These are phyloP conservation scores for Trachelus iudaicus DNA, from an alignment of 2,888 invertebrate species.

Conservation along the genomic window DNA sequence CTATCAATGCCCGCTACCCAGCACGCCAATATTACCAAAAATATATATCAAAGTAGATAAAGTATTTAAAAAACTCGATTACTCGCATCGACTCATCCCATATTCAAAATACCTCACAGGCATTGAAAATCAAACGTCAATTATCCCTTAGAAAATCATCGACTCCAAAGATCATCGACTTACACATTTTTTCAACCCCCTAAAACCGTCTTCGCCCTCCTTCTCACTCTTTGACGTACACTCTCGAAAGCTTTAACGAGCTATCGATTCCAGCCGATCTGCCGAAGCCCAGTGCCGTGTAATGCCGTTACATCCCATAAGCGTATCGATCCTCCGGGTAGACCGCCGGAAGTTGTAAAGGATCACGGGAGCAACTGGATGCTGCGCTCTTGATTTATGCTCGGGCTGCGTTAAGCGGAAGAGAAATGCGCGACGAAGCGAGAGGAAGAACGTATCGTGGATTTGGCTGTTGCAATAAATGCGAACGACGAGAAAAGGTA, in stretches of 20 bases:
- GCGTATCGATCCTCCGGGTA: not conserved
- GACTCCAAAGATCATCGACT: not conserved
- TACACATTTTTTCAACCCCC: not conserved
- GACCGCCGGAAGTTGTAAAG: not conserved
- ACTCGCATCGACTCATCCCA: too few species aligned
- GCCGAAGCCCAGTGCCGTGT: not conserved
- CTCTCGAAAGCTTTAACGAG: not conserved
- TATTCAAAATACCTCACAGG: not conserved
- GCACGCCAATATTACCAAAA: not conserved
- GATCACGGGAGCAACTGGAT: not conserved
- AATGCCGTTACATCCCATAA: not conserved
- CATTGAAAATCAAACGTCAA: not conserved
- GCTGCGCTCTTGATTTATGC: not conserved
- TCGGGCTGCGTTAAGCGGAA: not conserved
- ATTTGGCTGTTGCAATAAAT: conserved; percentile 3
- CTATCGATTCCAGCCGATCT: not conserved
- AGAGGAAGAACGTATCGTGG: not conserved
- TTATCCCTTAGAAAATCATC: not conserved
- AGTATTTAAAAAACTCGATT: not conserved
- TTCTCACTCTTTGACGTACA: not conserved
- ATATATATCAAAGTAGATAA: not conserved
- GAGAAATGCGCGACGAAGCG: not conserved
- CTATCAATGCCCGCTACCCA: not conserved
- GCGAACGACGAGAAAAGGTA: conserved; percentile 32
- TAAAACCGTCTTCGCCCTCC: not conserved